Conservation (phyloP, 2,113 vertebrate genomes). For the Strix aluco region DNA sequence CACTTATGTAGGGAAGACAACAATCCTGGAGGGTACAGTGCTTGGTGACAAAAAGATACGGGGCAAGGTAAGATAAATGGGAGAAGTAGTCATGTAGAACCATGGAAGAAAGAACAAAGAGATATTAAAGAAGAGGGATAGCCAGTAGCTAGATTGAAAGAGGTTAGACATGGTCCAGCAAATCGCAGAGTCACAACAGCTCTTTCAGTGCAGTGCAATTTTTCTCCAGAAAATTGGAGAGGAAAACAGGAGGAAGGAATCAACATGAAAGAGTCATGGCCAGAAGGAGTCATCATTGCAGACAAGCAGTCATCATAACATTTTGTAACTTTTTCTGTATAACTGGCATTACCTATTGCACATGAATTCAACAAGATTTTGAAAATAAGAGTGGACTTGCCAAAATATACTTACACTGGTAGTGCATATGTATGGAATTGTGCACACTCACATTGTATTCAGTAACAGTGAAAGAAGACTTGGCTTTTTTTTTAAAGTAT, state of each 20-base stretch:
- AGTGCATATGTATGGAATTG: background rate
- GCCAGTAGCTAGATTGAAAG: background rate
- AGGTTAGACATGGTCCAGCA: background rate
- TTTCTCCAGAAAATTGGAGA: background rate
- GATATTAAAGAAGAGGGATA: background rate
- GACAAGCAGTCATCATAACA: background rate
- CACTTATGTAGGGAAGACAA: background rate
- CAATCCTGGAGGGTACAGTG: background rate
- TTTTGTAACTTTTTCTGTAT: background rate
- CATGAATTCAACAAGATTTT: background rate
- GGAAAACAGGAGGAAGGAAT: background rate
- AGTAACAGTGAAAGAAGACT: background rate
- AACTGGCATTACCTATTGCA: background rate
- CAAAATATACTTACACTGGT: background rate
- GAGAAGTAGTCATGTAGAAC: background rate
- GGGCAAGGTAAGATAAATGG: background rate
- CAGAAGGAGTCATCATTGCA: background rate
- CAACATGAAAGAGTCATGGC: background rate
- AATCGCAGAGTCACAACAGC: background rate
- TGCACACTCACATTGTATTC: background rate
- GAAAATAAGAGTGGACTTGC: background rate
- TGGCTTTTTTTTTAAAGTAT: too few species aligned
- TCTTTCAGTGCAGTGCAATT: background rate
- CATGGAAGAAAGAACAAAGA: background rate
- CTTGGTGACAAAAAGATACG: background rate